A percentile compares a stretch with the other conserved stretches of the same genome.
phyloP scores from a whole-genome alignment of 1,140 invertebrate species.

The Brachionus angularis region DNA sequence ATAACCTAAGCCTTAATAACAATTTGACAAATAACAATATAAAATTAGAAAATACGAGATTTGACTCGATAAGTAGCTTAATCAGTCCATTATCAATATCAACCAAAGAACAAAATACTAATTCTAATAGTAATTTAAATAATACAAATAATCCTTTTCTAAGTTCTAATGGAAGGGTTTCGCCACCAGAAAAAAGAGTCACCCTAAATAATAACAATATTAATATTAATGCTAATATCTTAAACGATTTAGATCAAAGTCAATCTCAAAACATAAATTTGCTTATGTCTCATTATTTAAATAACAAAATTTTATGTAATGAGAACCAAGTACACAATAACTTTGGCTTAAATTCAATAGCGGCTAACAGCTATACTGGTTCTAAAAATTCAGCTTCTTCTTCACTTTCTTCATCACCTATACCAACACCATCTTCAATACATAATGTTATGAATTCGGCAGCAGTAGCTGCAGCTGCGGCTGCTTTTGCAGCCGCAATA shows the following conservation, averaged over 20 bases:
- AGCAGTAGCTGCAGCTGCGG: neutral
- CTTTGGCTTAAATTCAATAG: too few relatives aligned
- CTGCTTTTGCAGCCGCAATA: neutral
- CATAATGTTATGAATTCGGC: too few relatives aligned
- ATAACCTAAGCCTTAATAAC: neutral
- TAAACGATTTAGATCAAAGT: too few relatives aligned
- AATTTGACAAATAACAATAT: conserved; percentile 4
- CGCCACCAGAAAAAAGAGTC: conserved; percentile 16
- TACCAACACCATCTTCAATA: neutral
- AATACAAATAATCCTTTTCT: neutral
- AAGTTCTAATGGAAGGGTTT: neutral
- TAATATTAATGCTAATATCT: too few relatives aligned
- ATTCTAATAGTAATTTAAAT: neutral
- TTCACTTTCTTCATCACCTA: neutral
- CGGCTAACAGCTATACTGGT: too few relatives aligned
- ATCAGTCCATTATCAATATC: conserved; percentile 15
- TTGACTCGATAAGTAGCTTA: conserved; percentile 32
- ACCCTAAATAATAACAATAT: conserved; percentile 4
- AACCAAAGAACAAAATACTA: neutral
- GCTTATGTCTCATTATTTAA: too few relatives aligned
- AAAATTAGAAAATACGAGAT: conserved; percentile 7
- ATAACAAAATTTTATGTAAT: too few relatives aligned
- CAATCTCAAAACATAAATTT: too few relatives aligned
- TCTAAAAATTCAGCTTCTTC: neutral
- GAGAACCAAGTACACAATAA: too few relatives aligned